Evolutionary conservation across 2,113 vertebrate genomes (phyloP).

Genomic region (Chunga burmeisteri): DNA sequence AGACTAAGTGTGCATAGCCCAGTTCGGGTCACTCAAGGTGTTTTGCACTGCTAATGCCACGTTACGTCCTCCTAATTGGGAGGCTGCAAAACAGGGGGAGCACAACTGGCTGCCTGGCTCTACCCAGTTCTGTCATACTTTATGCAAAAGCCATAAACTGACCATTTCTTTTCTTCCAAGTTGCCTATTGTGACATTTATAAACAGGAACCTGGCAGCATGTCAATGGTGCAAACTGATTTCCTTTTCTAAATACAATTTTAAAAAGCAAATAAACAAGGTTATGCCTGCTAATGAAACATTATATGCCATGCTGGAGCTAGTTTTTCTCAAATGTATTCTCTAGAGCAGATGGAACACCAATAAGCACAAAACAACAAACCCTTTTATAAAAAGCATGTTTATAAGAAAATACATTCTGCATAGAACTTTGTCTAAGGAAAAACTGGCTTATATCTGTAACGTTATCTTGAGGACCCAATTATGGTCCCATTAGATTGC

Average conservation of each 20-base stretch:
- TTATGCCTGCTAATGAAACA: slow-evolving; percentile 82
- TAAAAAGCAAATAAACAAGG: slow-evolving; percentile 81
- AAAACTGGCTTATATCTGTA: slow-evolving; percentile 38
- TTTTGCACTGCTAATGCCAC: not conserved
- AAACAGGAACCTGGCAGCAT: slow-evolving; percentile 81
- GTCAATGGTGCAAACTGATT: slow-evolving; percentile 81
- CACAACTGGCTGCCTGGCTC: slow-evolving; percentile 8
- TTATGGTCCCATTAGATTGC: not conserved
- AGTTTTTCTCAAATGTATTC: slow-evolving; percentile 73
- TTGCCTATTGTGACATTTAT: slow-evolving; percentile 77
- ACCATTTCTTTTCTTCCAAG: slow-evolving; percentile 60
- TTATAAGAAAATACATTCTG: slow-evolving; percentile 69
- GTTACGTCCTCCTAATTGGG: not conserved
- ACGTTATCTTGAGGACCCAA: slow-evolving; percentile 18
- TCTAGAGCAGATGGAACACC: slow-evolving; percentile 70
- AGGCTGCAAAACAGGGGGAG: slow-evolving; percentile 22
- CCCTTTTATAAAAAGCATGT: slow-evolving; percentile 62
- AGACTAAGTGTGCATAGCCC: not conserved
- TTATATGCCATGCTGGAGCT: slow-evolving; percentile 74
- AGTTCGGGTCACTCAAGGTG: not conserved
- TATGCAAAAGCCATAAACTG: slow-evolving; percentile 69
- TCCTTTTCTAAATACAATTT: slow-evolving; percentile 84
- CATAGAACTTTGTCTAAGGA: slow-evolving; percentile 42
- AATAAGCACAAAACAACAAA: slow-evolving; percentile 66
- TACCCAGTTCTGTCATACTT: slow-evolving; percentile 63